Conservation (phyloP, 2,888 invertebrate genomes). For the Matsumyia berberina region DNA sequence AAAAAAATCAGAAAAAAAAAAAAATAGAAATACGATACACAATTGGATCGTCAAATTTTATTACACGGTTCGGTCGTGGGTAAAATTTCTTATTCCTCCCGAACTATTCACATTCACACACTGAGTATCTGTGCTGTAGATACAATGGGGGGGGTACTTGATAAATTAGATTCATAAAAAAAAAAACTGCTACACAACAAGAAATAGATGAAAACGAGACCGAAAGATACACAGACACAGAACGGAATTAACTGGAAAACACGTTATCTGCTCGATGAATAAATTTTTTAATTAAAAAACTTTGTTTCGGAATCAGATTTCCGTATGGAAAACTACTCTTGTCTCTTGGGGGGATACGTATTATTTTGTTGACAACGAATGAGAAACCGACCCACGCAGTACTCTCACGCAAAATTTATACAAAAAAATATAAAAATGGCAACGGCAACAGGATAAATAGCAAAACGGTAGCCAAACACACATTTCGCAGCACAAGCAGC, state of each 20-base stretch:
- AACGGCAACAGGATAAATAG: slow-evolving; percentile 68
- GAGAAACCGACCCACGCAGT: slow-evolving; percentile 19
- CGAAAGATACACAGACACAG: slow-evolving; percentile 17
- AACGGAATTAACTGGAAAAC: slow-evolving; percentile 29
- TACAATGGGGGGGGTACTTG: slow-evolving; percentile 17
- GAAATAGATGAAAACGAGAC: slow-evolving; percentile 9
- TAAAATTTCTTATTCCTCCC: slow-evolving; percentile 25
- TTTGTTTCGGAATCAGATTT: slow-evolving; percentile 62
- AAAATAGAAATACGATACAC: slow-evolving; percentile 38
- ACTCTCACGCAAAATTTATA: neutral
- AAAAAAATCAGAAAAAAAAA: slow-evolving; percentile 1
- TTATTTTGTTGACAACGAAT: slow-evolving; percentile 12
- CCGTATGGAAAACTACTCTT: neutral
- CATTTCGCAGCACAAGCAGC: neutral
- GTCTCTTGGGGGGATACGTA: slow-evolving; percentile 10
- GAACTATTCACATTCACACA: slow-evolving; percentile 16
- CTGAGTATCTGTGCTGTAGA: slow-evolving; percentile 14
- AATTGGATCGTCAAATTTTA: slow-evolving; percentile 70
- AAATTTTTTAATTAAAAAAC: slow-evolving; percentile 65
- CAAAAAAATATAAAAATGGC: slow-evolving; percentile 23
- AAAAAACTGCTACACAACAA: slow-evolving; percentile 20
- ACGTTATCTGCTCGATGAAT: slow-evolving; percentile 60
- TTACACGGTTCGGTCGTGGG: slow-evolving; percentile 9
- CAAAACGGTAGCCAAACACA: slow-evolving; percentile 62
- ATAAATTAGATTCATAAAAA: slow-evolving; percentile 30